These are phyloP conservation scores for Diabrotica balteata DNA, from an alignment of 2,888 invertebrate species.

Conservation along the genomic window DNA sequence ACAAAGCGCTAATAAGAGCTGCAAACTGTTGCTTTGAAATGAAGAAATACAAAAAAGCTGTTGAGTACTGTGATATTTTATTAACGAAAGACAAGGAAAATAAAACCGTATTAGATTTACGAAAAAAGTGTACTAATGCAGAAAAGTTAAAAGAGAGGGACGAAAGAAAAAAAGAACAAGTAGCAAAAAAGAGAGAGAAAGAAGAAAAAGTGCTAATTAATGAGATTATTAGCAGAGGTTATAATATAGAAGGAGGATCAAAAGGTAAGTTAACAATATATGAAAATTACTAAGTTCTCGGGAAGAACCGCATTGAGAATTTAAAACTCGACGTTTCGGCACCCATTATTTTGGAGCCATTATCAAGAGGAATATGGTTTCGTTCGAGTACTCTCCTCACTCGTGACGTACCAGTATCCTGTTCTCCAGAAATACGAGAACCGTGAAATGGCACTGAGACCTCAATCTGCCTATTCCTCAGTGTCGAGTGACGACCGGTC, in stretches of 20 bases:
- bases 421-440: too few relatives aligned
- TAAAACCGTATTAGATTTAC: conserved; percentile 64
- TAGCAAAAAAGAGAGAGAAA: conserved; percentile 59
- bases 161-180: conserved; percentile 63
- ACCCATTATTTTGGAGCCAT: too few relatives aligned
- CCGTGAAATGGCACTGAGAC: too few relatives aligned
- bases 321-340: too few relatives aligned
- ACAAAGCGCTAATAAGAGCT: conserved; percentile 78
- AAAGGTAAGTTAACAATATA: conserved; percentile 30
- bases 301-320: too few relatives aligned
- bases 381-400: too few relatives aligned
- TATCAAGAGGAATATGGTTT: too few relatives aligned
- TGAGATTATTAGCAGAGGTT: conserved; percentile 60
- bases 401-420: too few relatives aligned
- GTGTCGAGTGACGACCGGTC: too few relatives aligned
- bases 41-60: conserved; percentile 73
- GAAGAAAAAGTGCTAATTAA: conserved; percentile 60
- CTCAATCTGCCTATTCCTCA: too few relatives aligned
- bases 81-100: conserved; percentile 67
- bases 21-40: conserved; percentile 76
- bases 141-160: conserved; percentile 66
- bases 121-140: conserved; percentile 63
- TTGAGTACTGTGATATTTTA: conserved; percentile 75
- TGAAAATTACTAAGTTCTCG: too few relatives aligned
- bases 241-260: conserved; percentile 65